Conservation (phyloP, 2,797 vertebrate species). For the Premnoplex brunnescens region DNA sequence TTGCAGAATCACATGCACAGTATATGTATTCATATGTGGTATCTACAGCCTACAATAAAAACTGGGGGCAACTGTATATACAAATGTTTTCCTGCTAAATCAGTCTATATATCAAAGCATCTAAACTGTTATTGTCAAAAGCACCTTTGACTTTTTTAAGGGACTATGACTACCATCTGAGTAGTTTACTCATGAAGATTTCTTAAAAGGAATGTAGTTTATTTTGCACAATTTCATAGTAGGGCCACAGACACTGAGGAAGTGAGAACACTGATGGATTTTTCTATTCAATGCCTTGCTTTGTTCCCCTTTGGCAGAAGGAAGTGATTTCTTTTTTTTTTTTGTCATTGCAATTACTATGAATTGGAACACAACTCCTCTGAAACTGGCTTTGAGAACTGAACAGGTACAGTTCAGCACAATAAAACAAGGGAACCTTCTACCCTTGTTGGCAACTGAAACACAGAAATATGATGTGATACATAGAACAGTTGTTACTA, state of each 20-base stretch:
- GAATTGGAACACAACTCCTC: slow-evolving; percentile 7
- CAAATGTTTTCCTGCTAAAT: neutral
- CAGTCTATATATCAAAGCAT: neutral
- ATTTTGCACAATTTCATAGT: neutral
- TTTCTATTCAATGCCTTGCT: slow-evolving; percentile 25
- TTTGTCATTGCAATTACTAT: neutral
- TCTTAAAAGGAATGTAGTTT: neutral
- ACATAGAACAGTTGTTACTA: neutral
- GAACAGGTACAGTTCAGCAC: slow-evolving; percentile 5
- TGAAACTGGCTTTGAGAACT: neutral
- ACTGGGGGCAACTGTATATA: neutral
- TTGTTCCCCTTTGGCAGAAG: neutral
- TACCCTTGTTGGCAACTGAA: neutral
- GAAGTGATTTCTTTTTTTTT: neutral
- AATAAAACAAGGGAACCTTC: slow-evolving; percentile 12
- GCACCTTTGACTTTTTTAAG: neutral
- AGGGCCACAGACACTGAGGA: neutral
- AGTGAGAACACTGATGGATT: neutral
- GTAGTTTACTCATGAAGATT: neutral
- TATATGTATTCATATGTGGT: neutral
- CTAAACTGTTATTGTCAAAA: neutral
- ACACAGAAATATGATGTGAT: slow-evolving; percentile 46
- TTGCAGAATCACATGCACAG: neutral
- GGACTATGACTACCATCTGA: neutral
- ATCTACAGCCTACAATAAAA: neutral